These are phyloP conservation scores for Argyrosomus regius DNA, from an alignment of 2,797 vertebrate genomes.

Conservation along the genomic window DNA sequence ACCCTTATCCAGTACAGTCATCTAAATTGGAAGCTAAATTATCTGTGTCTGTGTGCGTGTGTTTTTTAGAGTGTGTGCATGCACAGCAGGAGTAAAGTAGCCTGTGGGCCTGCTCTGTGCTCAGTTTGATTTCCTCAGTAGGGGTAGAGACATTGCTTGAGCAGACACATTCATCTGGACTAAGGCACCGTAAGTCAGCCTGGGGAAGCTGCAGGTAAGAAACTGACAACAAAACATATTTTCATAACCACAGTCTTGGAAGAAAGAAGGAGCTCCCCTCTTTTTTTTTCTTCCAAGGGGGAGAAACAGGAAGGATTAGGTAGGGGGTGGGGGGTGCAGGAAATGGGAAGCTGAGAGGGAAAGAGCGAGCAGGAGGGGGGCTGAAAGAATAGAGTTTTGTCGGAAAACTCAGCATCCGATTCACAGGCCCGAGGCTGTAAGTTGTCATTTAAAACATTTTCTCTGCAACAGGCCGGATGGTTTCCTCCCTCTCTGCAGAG, in stretches of 20 bases:
- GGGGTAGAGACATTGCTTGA: conserved; percentile 56
- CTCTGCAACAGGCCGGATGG: conserved; percentile 41
- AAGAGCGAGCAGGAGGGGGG: conserved; percentile 18
- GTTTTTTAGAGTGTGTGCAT: neutral
- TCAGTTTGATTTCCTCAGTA: conserved; percentile 68
- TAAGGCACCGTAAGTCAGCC: conserved; percentile 53
- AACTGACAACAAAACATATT: conserved; percentile 66
- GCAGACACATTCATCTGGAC: conserved; percentile 72
- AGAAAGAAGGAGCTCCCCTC: conserved; percentile 6
- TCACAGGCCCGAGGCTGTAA: conserved; percentile 61
- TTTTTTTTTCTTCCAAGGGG: neutral
- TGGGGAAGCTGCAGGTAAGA: conserved; percentile 68
- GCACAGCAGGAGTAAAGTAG: conserved; percentile 44
- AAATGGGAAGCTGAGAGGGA: conserved; percentile 21
- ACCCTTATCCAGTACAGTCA: conserved; percentile 22
- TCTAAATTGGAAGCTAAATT: conserved; percentile 50
- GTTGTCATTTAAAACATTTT: conserved; percentile 71
- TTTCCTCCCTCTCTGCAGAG: conserved; percentile 48
- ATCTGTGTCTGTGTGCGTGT: conserved; percentile 13
- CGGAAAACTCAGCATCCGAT: conserved; percentile 64
- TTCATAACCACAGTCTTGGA: conserved; percentile 60
- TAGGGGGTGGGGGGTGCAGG: conserved; percentile 15
- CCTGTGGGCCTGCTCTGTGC: conserved; percentile 62
- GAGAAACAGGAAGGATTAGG: conserved; percentile 11
- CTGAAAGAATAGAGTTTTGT: conserved; percentile 56